A percentile compares a stretch with the other conserved stretches of the same genome.
Evolutionary conservation across 2,113 vertebrate genomes (phyloP).

Genomic region (Grus americana): DNA sequence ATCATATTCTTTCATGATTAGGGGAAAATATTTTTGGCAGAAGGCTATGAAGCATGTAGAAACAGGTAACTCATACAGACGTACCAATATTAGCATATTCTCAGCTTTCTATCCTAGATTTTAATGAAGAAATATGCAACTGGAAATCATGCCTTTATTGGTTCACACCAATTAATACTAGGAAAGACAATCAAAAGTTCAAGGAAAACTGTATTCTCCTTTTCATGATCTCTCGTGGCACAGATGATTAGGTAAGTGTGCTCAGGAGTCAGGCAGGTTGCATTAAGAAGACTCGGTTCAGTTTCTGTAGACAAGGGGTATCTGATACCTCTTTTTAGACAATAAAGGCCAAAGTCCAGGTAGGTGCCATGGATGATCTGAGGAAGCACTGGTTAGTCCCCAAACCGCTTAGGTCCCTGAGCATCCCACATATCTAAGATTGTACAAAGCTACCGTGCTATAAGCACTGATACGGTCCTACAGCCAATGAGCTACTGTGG

Average conservation of each 20-base stretch:
- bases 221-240: background rate
- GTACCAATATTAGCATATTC: background rate
- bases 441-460: background rate
- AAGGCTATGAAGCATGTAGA: background rate
- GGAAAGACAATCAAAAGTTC: background rate
- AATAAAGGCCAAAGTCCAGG: background rate
- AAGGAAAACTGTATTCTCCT: background rate
- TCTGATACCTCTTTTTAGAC: background rate
- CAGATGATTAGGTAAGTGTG: background rate
- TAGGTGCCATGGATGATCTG: background rate
- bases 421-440: background rate
- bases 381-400: background rate
- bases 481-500: background rate
- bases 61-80: background rate
- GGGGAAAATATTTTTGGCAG: background rate
- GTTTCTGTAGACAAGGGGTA: background rate
- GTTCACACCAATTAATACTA: background rate
- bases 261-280: background rate
- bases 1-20: background rate
- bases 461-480: background rate
- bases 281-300: background rate
- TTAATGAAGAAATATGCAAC: background rate
- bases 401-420: background rate
- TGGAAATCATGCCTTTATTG: background rate
- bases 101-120: background rate